phyloP scores from a whole-genome alignment of 2,888 invertebrate species.

The Eilema caniola region DNA sequence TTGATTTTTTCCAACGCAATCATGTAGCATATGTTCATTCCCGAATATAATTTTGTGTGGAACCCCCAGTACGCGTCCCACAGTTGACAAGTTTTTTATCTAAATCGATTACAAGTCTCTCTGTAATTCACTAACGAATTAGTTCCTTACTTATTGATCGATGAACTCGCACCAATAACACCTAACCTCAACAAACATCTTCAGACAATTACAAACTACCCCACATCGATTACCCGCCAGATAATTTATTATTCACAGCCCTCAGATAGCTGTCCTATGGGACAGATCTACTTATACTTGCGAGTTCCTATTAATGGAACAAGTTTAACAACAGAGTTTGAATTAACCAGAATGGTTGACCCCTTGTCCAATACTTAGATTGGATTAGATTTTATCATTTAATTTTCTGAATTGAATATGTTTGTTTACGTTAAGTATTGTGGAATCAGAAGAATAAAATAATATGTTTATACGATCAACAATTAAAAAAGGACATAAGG shows the following conservation, averaged over 20 bases:
- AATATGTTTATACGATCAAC: no score
- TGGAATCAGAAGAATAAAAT: no score
- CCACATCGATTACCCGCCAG: constrained; percentile 60
- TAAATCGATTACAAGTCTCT: not conserved
- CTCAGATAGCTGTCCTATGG: constrained; percentile 64
- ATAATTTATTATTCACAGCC: constrained; percentile 78
- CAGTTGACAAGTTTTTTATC: not conserved
- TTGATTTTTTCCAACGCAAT: no score
- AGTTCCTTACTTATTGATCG: constrained; percentile 2
- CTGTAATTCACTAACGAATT: not conserved
- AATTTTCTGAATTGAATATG: constrained; percentile 20
- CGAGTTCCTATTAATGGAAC: constrained; percentile 67
- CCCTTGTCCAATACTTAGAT: constrained; percentile 22
- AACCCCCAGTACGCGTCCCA: no score
- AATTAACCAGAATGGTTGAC: constrained; percentile 51
- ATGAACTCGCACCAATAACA: not conserved
- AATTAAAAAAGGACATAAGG: no score
- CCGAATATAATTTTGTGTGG: no score
- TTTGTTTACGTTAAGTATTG: constrained; percentile 19
- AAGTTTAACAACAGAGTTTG: constrained; percentile 51
- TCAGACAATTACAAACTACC: constrained; percentile 59
- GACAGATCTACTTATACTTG: constrained; percentile 63
- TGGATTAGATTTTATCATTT: constrained; percentile 32
- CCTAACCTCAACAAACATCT: constrained; percentile 11
- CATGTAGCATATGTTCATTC: no score